These are phyloP conservation scores for Drosophila funebris DNA, from an alignment of 1,140 invertebrate genomes.

Conservation along the genomic window DNA sequence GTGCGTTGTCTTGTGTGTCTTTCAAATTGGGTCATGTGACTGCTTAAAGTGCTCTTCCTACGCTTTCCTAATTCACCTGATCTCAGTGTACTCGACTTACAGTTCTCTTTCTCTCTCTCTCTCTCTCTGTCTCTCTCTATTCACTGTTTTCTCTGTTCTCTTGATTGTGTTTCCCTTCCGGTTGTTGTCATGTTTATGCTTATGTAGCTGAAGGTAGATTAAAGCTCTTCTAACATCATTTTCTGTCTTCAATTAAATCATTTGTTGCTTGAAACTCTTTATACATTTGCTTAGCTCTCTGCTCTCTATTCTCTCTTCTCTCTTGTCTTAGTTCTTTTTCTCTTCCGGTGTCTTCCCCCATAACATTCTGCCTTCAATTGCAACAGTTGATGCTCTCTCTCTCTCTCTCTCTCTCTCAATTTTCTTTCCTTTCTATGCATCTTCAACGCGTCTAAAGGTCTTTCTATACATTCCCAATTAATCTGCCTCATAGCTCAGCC, in stretches of 20 bases:
- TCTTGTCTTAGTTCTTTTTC: no score
- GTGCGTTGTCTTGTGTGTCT: neutral
- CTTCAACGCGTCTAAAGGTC: no score
- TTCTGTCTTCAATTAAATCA: neutral
- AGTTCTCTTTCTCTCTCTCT: neutral
- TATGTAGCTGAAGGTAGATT: neutral
- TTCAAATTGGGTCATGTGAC: slow-evolving; percentile 15
- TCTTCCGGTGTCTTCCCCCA: no score
- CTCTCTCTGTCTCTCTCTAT: neutral
- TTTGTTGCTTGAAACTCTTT: neutral
- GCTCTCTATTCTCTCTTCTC: neutral
- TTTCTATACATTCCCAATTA: neutral
- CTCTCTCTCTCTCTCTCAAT: no score
- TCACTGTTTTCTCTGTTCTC: neutral
- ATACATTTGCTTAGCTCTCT: neutral
- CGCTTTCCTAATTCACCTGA: slow-evolving; percentile 6
- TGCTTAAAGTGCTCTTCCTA: slow-evolving; percentile 1
- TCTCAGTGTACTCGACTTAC: neutral
- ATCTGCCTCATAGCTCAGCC: no score
- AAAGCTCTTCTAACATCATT: neutral
- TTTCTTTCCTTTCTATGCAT: neutral
- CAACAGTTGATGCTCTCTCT: no score
- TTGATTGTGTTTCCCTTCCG: neutral
- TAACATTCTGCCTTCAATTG: no score
- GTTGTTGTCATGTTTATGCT: neutral